A percentile compares a stretch with the other conserved stretches of the same genome.
Conservation (phyloP, 2,113 vertebrate species). For the Hypocryptadius cinnamomeus region DNA sequence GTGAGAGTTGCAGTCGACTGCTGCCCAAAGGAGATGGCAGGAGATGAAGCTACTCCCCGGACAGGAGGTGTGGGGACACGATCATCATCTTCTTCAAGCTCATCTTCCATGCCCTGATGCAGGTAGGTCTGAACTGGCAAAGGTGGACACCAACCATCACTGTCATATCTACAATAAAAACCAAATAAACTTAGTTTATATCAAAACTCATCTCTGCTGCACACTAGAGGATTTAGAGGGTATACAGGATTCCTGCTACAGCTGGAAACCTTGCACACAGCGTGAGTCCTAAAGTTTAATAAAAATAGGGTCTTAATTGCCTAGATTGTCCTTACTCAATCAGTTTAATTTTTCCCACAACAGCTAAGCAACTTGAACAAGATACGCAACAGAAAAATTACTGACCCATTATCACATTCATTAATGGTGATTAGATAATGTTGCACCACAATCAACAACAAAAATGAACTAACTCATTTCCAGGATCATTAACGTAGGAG, state of each 20-base stretch:
- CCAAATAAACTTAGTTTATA: background rate
- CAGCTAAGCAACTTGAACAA: background rate
- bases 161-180: conserved; percentile 84
- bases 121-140: conserved; percentile 95
- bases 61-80: conserved; percentile 95
- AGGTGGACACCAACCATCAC: conserved; percentile 91
- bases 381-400: background rate
- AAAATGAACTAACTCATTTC: background rate
- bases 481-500: background rate
- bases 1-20: conserved; percentile 97
- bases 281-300: background rate
- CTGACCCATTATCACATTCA: background rate
- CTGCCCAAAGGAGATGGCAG: conserved; percentile 94
- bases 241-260: background rate
- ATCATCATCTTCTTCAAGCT: conserved; percentile 96
- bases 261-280: background rate
- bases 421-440: conserved; percentile 21
- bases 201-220: background rate
- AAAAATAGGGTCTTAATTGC: background rate
- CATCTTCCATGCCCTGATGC: conserved; percentile 97
- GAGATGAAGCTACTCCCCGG: conserved; percentile 93
- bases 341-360: background rate
- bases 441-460: conserved; percentile 17
- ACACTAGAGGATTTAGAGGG: background rate
- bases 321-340: background rate